Evolutionary conservation across 2,888 invertebrate genomes (phyloP).

Genomic region (Dryocosmus kuriphilus): DNA sequence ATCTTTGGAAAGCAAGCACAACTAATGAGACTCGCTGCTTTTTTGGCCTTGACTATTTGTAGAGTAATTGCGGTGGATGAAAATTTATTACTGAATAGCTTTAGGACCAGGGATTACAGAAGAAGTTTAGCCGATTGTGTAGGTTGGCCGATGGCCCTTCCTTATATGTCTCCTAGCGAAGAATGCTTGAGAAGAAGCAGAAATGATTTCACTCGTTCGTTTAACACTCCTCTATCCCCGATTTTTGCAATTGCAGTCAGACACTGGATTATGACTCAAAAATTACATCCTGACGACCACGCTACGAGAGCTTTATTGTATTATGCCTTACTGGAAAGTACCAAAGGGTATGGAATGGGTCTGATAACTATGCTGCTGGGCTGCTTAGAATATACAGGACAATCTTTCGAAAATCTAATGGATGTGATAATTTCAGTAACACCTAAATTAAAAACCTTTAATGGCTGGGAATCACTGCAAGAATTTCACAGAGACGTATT

Average conservation of each 20-base stretch:
- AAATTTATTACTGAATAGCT: neutral
- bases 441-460: neutral
- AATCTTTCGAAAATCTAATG: neutral
- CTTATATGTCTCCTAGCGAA: neutral
- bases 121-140: neutral
- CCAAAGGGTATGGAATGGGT: neutral
- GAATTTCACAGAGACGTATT: slow-evolving; percentile 2
- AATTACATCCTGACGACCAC: neutral
- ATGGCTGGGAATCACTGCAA: neutral
- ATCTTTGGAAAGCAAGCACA: neutral
- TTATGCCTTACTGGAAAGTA: neutral
- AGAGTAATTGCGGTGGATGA: neutral
- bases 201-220: neutral
- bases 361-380: neutral
- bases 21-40: too few relatives aligned
- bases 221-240: neutral
- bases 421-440: neutral
- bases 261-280: neutral
- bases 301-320: slow-evolving; percentile 3
- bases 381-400: neutral
- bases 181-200: neutral
- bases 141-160: neutral
- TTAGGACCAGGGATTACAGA: neutral
- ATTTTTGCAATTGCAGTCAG: neutral
- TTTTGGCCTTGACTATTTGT: too few relatives aligned